Evolutionary conservation across 1,140 invertebrate genomes (phyloP), one percentile per base, ranked within the genome.

Genomic region (Bacillus rossius): DNA sequence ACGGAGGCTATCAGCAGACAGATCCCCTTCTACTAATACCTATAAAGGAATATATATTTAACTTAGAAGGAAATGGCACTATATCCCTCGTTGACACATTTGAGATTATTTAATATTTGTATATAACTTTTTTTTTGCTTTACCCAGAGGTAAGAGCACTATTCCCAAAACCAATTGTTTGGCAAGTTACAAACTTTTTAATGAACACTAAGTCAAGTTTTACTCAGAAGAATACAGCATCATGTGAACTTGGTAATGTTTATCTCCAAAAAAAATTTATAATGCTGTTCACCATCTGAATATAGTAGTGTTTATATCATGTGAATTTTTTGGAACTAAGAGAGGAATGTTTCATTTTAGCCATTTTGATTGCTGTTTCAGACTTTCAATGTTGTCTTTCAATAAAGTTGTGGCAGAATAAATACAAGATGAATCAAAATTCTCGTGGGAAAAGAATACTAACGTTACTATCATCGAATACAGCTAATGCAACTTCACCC

Each of bases 211-310:
- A n/a, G n/a, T n/a, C n/a, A n/a, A n/a, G n/a, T n/a, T n/a, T n/a
- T n/a, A 47, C 16, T 47, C 16, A 47, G 43, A 47, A 20, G 43
- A 47, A 47, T 47, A 47, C 43, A 47, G 22, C 43, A 47, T 20
- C 43, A 47, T 47, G 8, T 47, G 43, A 8, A 47, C 43, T 16
- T 7, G 8, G 22, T 10, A 10, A 16, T 47, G 43, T 16, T 47
- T 16, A n/a, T n/a, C n/a, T n/a, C n/a, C n/a, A n/a, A n/a, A n/a
- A n/a, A n/a, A n/a, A n/a, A n/a, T n/a, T n/a, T n/a, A n/a, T n/a
- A n/a, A n/a, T n/a, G n/a, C n/a, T n/a, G n/a, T n/a, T n/a, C n/a
- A n/a, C n/a, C n/a, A n/a, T n/a, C n/a, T n/a, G n/a, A n/a, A n/a
- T n/a, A n/a, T n/a, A n/a, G n/a, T n/a, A n/a, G n/a, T n/a, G n/a